Evolutionary conservation across 2,113 vertebrate genomes (phyloP), one percentile per base, ranked within the genome.

Genomic region (Nothoprocta pentlandii): DNA sequence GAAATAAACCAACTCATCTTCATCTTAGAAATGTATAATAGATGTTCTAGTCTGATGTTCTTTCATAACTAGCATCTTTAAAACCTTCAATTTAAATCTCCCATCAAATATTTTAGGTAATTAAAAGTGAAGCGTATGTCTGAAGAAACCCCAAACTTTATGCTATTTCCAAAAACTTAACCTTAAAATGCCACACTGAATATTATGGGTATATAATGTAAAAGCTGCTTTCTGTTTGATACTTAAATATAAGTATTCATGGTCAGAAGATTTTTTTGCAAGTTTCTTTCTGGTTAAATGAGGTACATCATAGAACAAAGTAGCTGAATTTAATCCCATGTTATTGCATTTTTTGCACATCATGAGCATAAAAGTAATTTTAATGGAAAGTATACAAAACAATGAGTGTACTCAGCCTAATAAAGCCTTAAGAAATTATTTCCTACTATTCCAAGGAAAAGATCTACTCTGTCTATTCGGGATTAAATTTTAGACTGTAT

Each of bases 191-290:
- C 64, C 79, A 2, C 51, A 49, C 6, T 59, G 16, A 59, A 63
- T 3, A 16, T 70, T 34, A 64, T 53, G 4, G 17, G 53, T 44
- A n/a, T 22, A 66, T 61, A 46, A 51, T 44, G 8, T 34, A 36
- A 80, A 80, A 56, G 10, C 13, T 75, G 3, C 4, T 39, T 4
- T 81, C 58, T 85, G 3, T 1, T 2, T 74, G 78, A 34, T 23
- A 58, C 3, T 2, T 78, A 47, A 70, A 75, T 53, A 39, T 26
- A 2, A 0, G 0, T 53, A 3, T 67, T 75, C 16, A 14, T 44
- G 16, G 7, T 58, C 44, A 22, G 41, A 42, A 58, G 1, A 49
- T 9, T 75, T 87, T 36, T 81, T 30, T 30, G 28, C 15, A 9
- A 66, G 5, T 3, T 0, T 53, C 3, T 75, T 81, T 71, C 5